Percentiles rank a stretch among this genome's conserved stretches.
These are phyloP conservation scores for Callosobruchus maculatus DNA, from an alignment of 2,888 invertebrate genomes.

Conservation along the genomic window DNA sequence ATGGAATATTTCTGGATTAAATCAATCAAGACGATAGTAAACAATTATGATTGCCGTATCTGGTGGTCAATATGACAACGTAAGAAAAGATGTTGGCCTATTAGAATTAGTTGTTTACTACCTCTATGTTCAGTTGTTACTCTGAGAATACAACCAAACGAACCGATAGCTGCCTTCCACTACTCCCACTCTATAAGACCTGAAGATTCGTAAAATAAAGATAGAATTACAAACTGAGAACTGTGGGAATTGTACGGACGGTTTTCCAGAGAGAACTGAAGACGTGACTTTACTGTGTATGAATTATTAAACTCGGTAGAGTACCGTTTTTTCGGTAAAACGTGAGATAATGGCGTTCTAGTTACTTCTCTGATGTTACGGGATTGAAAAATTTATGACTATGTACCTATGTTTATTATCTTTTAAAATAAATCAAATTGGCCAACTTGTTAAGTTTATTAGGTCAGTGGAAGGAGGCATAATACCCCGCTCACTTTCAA, in stretches of 20 bases:
- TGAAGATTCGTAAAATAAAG: background rate
- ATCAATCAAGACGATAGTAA: too few species aligned
- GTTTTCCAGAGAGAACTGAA: background rate
- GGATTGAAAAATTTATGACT: background rate
- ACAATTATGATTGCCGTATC: too few species aligned
- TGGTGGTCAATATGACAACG: too few species aligned
- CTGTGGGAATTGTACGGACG: background rate
- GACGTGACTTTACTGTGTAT: background rate
- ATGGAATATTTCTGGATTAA: too few species aligned
- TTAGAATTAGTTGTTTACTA: too few species aligned
- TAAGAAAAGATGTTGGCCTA: too few species aligned
- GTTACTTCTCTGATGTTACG: background rate
- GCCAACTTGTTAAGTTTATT: too few species aligned
- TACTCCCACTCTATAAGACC: background rate
- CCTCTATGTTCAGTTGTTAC: too few species aligned
- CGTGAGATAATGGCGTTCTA: background rate
- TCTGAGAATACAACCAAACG: too few species aligned
- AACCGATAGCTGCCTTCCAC: background rate
- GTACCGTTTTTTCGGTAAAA: background rate
- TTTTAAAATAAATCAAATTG: background rate
- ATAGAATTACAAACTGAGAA: background rate
- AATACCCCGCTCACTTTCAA: too few species aligned
- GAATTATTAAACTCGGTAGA: background rate
- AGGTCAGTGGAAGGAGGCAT: too few species aligned
- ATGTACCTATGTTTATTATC: background rate